These are phyloP conservation scores for Macaria liturata DNA, from an alignment of 2,888 invertebrate species.

Conservation along the genomic window DNA sequence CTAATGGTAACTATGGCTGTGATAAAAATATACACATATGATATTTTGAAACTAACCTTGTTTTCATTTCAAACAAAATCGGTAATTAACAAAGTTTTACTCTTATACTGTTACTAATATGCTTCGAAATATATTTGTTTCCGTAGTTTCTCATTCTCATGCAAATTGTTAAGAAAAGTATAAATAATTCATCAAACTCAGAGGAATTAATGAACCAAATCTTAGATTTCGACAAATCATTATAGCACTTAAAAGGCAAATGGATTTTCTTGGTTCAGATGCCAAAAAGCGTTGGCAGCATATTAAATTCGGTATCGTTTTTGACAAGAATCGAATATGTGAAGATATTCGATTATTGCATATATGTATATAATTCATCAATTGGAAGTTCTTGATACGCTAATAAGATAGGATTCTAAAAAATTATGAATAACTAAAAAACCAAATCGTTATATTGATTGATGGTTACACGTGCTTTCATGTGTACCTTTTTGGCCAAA, in stretches of 20 bases:
- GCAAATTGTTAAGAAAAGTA: slow-evolving; percentile 41
- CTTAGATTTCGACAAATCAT: slow-evolving; percentile 62
- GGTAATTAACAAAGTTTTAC: too few relatives aligned
- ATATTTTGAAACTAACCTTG: too few relatives aligned
- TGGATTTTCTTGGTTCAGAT: slow-evolving; percentile 56
- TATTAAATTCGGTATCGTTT: slow-evolving; percentile 15
- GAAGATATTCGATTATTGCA: too few relatives aligned
- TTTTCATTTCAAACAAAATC: background rate
- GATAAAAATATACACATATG: background rate
- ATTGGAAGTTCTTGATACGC: too few relatives aligned
- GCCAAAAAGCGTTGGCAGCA: slow-evolving; percentile 51
- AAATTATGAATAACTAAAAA: too few relatives aligned
- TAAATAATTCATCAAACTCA: slow-evolving; percentile 51
- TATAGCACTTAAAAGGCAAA: slow-evolving; percentile 69
- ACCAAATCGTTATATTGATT: too few relatives aligned
- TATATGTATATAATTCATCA: too few relatives aligned
- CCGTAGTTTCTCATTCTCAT: slow-evolving; percentile 27
- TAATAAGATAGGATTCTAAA: too few relatives aligned
- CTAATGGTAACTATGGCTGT: background rate
- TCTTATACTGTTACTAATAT: too few relatives aligned
- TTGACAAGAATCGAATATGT: slow-evolving; percentile 1
- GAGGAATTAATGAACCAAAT: slow-evolving; percentile 54
- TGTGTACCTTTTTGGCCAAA: too few relatives aligned
- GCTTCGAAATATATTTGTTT: too few relatives aligned
- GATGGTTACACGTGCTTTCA: too few relatives aligned